These are phyloP conservation scores for Aegotheles bennettii DNA, from an alignment of 2,113 vertebrate species.

Conservation along the genomic window DNA sequence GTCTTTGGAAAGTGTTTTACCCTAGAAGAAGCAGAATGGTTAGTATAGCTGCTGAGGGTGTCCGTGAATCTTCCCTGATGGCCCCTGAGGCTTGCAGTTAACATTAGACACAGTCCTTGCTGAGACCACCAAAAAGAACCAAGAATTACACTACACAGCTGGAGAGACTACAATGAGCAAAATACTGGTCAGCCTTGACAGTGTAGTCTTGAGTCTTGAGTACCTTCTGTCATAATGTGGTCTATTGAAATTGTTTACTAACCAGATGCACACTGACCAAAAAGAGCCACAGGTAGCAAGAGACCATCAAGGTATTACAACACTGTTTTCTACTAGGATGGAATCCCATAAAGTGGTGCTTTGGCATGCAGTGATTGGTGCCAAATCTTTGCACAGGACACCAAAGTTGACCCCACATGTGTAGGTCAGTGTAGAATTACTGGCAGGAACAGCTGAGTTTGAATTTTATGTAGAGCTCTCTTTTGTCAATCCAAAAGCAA, in stretches of 20 bases:
- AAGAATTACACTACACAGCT: neutral
- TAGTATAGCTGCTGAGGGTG: neutral
- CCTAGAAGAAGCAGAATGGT: neutral
- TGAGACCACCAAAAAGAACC: neutral
- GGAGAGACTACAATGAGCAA: neutral
- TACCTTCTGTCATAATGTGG: neutral
- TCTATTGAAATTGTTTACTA: neutral
- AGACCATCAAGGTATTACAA: neutral
- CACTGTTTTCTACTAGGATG: neutral
- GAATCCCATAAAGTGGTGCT: neutral
- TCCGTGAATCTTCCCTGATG: neutral
- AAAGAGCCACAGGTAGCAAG: neutral
- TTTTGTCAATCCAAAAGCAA: neutral
- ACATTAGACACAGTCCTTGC: neutral
- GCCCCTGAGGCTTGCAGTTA: neutral
- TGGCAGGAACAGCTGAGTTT: neutral
- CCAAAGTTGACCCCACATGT: neutral
- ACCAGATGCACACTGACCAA: neutral
- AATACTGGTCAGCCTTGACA: neutral
- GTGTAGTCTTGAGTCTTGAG: neutral
- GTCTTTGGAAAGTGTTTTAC: neutral
- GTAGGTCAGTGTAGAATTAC: neutral
- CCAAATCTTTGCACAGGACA: neutral
- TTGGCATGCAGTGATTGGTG: neutral
- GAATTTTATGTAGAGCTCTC: neutral